Evolutionary conservation across 2,888 invertebrate genomes (phyloP), one percentile per base, ranked within the genome.

Genomic region (Monoplex corrugatus): DNA sequence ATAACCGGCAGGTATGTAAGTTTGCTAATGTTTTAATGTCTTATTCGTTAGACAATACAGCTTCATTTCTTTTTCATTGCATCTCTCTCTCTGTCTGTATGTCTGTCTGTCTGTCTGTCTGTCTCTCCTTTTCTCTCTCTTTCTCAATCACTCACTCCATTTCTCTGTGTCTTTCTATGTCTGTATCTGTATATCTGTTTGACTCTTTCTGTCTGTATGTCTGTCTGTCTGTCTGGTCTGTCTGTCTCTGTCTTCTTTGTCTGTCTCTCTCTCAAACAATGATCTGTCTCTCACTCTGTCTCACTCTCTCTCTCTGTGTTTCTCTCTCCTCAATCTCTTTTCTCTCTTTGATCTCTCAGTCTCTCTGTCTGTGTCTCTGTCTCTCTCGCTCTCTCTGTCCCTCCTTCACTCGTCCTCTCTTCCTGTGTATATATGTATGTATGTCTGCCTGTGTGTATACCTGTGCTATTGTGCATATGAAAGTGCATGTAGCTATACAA

Each of bases 331-430:
- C 40, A 28, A 19, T 75, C 6, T 6, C 5, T 75, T 75, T 6
- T 75, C 40, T 40, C 44, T 82, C 16, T 82, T 44, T 82, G 28
- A n/a, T 28, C 68, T 68, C 68, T 68, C 40, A 19, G 8, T 8
- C 78, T 78, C 78, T 78, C 50, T 50, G 10, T 50, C 50, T 50
- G 10, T 50, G 10, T 50, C 50, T 50, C 78, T 40, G 2, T 40
- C 78, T 78, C 78, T 40, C 78, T 78, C 78, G 38, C 78, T 40
- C 78, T 78, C 78, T 78, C 78, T 78, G 19, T 78, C 40, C 19
- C 50, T 50, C 50, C 19, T 19, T 50, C 50, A 13, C 50, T 50
- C 50, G 8, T 19, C 19, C 50, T 50, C 50, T 50, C 50, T 50
- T 50, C 50, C 50, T 50, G 50, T 50, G 50, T 50, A 8, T 50